Evolutionary conservation across 2,888 invertebrate genomes (phyloP).

Genomic region (Conops quadrifasciatus): DNA sequence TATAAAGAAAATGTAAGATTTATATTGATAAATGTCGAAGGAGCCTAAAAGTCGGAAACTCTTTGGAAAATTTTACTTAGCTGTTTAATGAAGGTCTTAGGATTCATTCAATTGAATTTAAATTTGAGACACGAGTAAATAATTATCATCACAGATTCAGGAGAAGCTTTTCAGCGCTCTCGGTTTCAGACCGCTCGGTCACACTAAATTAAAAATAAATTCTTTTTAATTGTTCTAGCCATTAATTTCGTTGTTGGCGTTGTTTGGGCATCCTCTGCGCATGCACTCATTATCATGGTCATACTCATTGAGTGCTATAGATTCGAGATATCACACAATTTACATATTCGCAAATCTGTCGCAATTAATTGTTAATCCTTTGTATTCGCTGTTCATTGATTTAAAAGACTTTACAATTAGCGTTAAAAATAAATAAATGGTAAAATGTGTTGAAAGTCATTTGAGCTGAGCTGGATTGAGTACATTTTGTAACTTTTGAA

Average conservation of each 20-base stretch:
- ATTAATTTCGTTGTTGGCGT: background rate
- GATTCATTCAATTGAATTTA: too few relatives aligned
- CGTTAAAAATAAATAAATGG: slow-evolving; percentile 9
- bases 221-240: slow-evolving; percentile 18
- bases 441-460: background rate
- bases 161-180: slow-evolving; percentile 10
- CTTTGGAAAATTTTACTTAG: too few relatives aligned
- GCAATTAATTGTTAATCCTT: slow-evolving; percentile 31
- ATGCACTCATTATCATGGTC: too few relatives aligned
- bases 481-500: slow-evolving; percentile 14
- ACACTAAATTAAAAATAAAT: slow-evolving; percentile 20
- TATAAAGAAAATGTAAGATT: too few relatives aligned
- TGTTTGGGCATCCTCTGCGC: too few relatives aligned
- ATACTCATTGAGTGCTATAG: background rate
- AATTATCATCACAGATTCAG: background rate
- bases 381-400: slow-evolving; percentile 22
- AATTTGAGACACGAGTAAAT: background rate
- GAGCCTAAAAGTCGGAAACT: too few relatives aligned
- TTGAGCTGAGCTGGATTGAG: slow-evolving; percentile 1
- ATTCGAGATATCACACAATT: slow-evolving; percentile 13
- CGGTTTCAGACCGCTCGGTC: background rate
- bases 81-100: too few relatives aligned
- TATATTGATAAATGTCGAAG: too few relatives aligned
- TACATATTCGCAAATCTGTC: slow-evolving; percentile 17
- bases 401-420: slow-evolving; percentile 21